Evolutionary conservation across 2,797 vertebrate species (phyloP).

Genomic region (Pitangus sulphuratus): DNA sequence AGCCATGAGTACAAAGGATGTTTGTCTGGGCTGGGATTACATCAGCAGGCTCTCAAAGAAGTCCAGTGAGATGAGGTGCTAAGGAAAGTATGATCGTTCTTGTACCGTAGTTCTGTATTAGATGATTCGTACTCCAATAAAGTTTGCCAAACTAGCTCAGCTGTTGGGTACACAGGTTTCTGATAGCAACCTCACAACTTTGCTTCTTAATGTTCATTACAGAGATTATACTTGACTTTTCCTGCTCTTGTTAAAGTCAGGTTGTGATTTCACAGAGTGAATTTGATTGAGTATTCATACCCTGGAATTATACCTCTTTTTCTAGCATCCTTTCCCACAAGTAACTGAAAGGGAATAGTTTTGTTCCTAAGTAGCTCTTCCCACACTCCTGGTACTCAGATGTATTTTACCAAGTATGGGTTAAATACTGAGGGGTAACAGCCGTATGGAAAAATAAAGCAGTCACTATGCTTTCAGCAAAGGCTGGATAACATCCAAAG

Average conservation of each 20-base stretch:
- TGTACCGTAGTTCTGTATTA: not conserved
- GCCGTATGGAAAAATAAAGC: not conserved
- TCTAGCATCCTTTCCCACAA: not conserved
- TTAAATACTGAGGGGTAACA: not conserved
- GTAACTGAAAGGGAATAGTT: not conserved
- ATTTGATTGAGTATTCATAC: not conserved
- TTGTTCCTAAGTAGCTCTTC: not conserved
- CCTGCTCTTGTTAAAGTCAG: not conserved
- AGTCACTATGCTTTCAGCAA: not conserved
- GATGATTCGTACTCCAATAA: not conserved
- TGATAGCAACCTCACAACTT: not conserved
- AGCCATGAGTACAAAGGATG: not conserved
- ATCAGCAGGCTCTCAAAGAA: not conserved
- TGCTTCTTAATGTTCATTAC: not conserved
- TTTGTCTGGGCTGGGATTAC: not conserved
- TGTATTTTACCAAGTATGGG: not conserved
- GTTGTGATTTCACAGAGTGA: not conserved
- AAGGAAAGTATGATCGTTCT: not conserved
- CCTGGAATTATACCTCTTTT: not conserved
- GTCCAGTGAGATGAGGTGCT: not conserved
- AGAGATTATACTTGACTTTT: not conserved
- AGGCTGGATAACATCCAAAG: conserved; percentile 12
- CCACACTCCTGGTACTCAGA: not conserved
- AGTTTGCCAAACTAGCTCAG: not conserved
- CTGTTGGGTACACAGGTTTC: not conserved